Percentiles rank a stretch among this genome's conserved stretches.
Evolutionary conservation across 2,888 invertebrate species (phyloP).

Genomic region (Limnephilus lunatus): DNA sequence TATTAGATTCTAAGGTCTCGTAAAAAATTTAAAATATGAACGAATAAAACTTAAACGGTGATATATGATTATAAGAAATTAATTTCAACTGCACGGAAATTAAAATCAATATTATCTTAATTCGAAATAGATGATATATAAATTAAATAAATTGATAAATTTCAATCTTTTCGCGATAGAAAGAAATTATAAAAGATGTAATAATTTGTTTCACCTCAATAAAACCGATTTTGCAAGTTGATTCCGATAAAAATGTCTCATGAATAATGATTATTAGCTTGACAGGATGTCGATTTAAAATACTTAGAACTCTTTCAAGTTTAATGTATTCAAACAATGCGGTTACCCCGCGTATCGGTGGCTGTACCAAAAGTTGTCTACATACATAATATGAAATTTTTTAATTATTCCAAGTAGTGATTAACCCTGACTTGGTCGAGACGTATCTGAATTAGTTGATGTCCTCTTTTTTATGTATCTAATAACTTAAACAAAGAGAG

Average conservation of each 20-base stretch:
- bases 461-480: background rate
- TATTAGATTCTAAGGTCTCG: too few species aligned
- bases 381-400: background rate
- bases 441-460: background rate
- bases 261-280: background rate
- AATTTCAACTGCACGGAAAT: background rate
- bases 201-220: constrained; percentile 2
- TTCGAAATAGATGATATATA: background rate
- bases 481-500: too few species aligned
- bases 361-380: background rate
- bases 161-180: background rate
- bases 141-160: background rate
- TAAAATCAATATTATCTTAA: background rate
- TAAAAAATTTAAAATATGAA: too few species aligned
- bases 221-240: background rate
- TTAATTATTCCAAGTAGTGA: background rate
- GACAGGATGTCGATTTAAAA: background rate
- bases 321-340: constrained; percentile 21
- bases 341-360: background rate
- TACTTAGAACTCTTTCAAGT: background rate
- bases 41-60: too few species aligned
- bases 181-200: background rate
- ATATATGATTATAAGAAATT: background rate
- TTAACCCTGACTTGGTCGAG: background rate
- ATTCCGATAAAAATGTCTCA: background rate